These are phyloP conservation scores for Monopis laevigella DNA, from an alignment of 2,888 invertebrate genomes.

Conservation along the genomic window DNA sequence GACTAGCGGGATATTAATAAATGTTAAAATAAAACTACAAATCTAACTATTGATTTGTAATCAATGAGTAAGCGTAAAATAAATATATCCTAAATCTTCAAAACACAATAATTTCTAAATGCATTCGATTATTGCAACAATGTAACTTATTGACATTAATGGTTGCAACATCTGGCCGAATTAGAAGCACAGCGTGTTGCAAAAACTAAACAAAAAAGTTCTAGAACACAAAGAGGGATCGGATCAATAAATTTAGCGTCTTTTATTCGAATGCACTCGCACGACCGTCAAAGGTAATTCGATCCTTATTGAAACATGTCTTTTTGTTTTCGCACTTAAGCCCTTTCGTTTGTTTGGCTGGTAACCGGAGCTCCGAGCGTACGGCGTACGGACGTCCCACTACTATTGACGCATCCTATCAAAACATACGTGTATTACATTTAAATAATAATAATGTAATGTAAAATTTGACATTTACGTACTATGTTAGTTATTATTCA, in stretches of 20 bases:
- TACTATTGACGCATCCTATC: conserved; percentile 62
- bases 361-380: conserved; percentile 50
- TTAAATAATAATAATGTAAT: no score
- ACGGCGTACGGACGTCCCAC: no score
- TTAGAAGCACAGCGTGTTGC: not conserved
- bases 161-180: not conserved
- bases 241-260: conserved; percentile 18
- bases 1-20: no score
- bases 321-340: conserved; percentile 63
- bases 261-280: conserved; percentile 48
- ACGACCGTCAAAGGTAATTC: conserved; percentile 57
- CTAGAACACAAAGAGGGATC: conserved; percentile 2
- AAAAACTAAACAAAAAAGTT: not conserved
- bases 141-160: no score
- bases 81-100: no score
- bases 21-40: no score
- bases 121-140: no score
- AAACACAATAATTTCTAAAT: no score
- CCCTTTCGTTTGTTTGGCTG: conserved; percentile 33
- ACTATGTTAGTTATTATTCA: no score
- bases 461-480: no score
- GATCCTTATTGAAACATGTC: conserved; percentile 46
- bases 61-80: no score
- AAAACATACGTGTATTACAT: conserved; percentile 38
- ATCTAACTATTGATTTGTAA: no score